phyloP scores from a whole-genome alignment of 1,140 invertebrate genomes.

The Trinorchestia longiramus region DNA sequence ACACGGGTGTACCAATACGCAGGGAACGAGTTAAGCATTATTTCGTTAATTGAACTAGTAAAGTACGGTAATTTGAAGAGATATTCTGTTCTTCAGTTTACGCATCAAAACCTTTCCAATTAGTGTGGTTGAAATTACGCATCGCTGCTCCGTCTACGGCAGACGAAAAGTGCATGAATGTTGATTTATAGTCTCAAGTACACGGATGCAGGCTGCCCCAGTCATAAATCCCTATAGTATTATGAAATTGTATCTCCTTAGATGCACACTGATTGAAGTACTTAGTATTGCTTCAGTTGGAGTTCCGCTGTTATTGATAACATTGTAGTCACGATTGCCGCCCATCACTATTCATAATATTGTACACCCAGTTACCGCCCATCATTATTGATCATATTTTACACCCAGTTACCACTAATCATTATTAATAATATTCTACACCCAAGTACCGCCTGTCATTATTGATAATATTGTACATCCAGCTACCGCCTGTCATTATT shows the following conservation, averaged over 20 bases:
- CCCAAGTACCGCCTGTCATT: too few species aligned
- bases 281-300: not conserved
- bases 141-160: not conserved
- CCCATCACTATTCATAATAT: too few species aligned
- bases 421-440: too few species aligned
- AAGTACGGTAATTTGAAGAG: not conserved
- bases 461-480: too few species aligned
- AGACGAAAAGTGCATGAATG: not conserved
- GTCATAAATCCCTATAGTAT: not conserved
- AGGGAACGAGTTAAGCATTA: too few species aligned
- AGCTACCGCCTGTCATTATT: slow-evolving; percentile 62
- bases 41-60: not conserved
- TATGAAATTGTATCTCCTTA: not conserved
- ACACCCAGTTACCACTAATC: too few species aligned
- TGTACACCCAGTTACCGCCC: too few species aligned
- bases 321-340: too few species aligned
- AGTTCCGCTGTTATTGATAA: not conserved
- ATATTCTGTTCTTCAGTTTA: not conserved
- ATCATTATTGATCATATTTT: too few species aligned
- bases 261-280: not conserved
- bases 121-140: not conserved
- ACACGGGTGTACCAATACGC: too few species aligned
- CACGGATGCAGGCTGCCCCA: too few species aligned
- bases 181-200: not conserved
- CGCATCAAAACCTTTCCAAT: not conserved